Conservation (phyloP, 2,113 vertebrate genomes). For the Triplophysa tibetana region DNA sequence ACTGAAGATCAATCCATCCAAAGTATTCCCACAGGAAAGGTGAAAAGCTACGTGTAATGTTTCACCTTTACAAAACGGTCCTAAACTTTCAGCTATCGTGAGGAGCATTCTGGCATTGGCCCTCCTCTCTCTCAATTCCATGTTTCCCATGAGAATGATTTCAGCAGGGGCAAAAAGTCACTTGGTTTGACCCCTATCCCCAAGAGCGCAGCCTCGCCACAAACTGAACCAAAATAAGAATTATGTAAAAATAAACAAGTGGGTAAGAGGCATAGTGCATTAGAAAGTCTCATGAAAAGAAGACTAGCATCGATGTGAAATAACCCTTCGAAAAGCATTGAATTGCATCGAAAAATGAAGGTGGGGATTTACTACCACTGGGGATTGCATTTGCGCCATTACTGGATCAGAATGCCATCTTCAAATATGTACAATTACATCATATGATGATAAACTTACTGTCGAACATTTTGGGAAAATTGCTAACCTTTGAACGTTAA, state of each 20-base stretch:
- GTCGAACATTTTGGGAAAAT: not conserved
- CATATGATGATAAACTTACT: not conserved
- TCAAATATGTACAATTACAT: not conserved
- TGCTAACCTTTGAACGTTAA: not conserved
- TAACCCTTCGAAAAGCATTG: not conserved
- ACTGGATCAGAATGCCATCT: not conserved
- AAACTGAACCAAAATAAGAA: constrained; percentile 53
- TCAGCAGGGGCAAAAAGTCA: constrained; percentile 61
- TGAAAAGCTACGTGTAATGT: constrained; percentile 42
- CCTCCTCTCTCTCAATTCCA: constrained; percentile 18
- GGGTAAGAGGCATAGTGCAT: constrained; percentile 48
- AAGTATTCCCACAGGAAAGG: constrained; percentile 45
- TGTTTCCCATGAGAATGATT: constrained; percentile 71
- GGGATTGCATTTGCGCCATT: not conserved
- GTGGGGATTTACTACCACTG: not conserved
- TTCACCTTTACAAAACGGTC: constrained; percentile 28
- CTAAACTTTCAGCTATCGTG: constrained; percentile 13
- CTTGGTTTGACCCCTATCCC: constrained; percentile 55
- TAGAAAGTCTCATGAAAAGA: constrained; percentile 50
- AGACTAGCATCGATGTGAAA: constrained; percentile 42
- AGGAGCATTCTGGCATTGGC: constrained; percentile 24
- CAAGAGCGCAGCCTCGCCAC: constrained; percentile 45
- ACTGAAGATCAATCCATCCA: constrained; percentile 10
- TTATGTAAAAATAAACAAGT: constrained; percentile 59
- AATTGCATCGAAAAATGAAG: not conserved